Conservation (phyloP, 2,888 invertebrate species). For the Spilarctia lutea region DNA sequence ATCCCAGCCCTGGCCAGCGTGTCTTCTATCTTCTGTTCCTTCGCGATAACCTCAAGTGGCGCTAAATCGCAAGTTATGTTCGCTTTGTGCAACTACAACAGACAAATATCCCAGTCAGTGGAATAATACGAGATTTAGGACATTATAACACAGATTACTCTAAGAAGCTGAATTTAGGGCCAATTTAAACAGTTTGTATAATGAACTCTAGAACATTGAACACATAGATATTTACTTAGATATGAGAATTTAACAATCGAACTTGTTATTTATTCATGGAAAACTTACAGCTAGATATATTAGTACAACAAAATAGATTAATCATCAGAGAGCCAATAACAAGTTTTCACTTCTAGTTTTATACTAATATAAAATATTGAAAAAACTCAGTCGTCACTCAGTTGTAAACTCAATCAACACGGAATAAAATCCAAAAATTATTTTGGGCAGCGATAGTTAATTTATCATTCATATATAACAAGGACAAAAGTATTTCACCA, state of each 20-base stretch:
- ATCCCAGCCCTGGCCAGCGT: conserved; percentile 55
- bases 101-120: neutral
- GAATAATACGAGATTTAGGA: neutral
- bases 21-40: conserved; percentile 57
- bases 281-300: too few relatives aligned
- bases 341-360: too few relatives aligned
- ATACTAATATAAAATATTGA: too few relatives aligned
- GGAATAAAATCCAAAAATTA: neutral
- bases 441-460: neutral
- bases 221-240: too few relatives aligned
- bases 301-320: too few relatives aligned
- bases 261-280: too few relatives aligned
- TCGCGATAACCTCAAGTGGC: conserved; percentile 42
- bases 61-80: conserved; percentile 25
- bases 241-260: too few relatives aligned
- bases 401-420: neutral
- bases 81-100: conserved; percentile 5
- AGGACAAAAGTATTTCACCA: neutral
- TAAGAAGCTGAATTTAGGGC: too few relatives aligned
- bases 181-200: neutral
- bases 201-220: neutral
- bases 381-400: too few relatives aligned
- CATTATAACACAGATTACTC: too few relatives aligned
- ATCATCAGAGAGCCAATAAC: too few relatives aligned
- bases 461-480: neutral